A percentile compares a stretch with the other conserved stretches of the same genome.
phyloP scores from a whole-genome alignment of 2,797 vertebrate genomes.

The Characodon lateralis region DNA sequence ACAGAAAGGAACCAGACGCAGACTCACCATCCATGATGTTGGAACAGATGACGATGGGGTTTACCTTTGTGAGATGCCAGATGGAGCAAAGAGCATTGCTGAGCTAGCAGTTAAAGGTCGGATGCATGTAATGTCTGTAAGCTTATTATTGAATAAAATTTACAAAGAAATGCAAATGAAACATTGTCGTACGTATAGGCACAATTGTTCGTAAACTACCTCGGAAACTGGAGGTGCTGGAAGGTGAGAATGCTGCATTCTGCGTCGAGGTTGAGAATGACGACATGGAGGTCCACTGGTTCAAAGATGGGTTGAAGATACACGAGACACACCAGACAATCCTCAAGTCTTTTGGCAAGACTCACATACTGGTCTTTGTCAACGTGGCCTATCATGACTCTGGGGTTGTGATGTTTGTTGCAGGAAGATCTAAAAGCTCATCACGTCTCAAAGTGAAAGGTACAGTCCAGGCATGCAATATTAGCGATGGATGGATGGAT shows the following conservation, averaged over 20 bases:
- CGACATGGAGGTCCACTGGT: constrained; percentile 87
- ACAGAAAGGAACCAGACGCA: constrained; percentile 84
- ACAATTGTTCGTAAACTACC: constrained; percentile 89
- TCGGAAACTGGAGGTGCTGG: constrained; percentile 91
- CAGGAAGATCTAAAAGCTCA: constrained; percentile 87
- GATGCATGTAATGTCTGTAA: not conserved
- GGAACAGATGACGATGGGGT: constrained; percentile 91
- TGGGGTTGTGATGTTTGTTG: constrained; percentile 87
- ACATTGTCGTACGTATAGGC: constrained; percentile 72
- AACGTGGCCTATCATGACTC: constrained; percentile 89
- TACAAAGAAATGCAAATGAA: not conserved
- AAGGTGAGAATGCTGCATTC: constrained; percentile 94
- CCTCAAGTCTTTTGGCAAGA: constrained; percentile 91
- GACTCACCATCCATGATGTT: constrained; percentile 89
- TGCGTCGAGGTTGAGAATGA: constrained; percentile 89
- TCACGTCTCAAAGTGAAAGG: constrained; percentile 94
- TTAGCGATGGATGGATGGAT: not conserved
- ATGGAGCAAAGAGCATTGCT: constrained; percentile 90
- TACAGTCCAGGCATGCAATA: constrained; percentile 43
- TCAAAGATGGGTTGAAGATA: constrained; percentile 86
- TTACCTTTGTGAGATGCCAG: constrained; percentile 95
- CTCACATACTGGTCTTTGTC: constrained; percentile 92
- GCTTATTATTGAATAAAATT: not conserved
- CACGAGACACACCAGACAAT: constrained; percentile 82
- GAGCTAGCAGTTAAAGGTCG: constrained; percentile 93